Evolutionary conservation across 2,888 invertebrate species (phyloP), one percentile per base, ranked within the genome.

Genomic region (Cantharis lateralis): DNA sequence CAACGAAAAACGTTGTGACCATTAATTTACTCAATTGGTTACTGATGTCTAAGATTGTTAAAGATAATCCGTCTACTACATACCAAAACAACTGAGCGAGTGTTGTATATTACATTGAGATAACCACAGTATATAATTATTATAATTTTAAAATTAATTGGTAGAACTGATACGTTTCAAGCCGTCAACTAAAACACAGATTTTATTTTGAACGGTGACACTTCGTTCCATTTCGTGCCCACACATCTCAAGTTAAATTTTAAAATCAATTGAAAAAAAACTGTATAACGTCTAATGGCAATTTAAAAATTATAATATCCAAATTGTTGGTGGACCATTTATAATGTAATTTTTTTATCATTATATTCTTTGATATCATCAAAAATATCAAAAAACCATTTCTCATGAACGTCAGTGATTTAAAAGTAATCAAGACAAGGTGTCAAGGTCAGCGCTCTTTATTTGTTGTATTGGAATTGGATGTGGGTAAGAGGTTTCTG

Each of bases 381-480:
- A 48, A n/a, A 48, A 48, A 48, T 48, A 48, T 48, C 48, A 48
- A 48, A 48, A 48, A 48, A 48, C 48, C 48, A 48, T 48, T 48
- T 48, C 48, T 48, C 48, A 48, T 48, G 48, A 48, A 48, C 7
- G 48, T 48, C 48, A 48, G 48, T 48, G 48, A 48, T 48, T 48
- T 48, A 48, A 48, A 63, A n/a, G 24, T 9, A 66, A 69, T 74
- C 69, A 13, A 70, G 48, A 62, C 48, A 77, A 77, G 61, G 68
- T 75, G 68, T 72, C 74, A 69, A 69, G 66, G 75, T 66, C 72
- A 26, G 72, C 68, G 68, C 74, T 74, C 77, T 64, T 76, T 74
- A 76, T 78, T 78, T 75, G 78, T 78, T 79, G 75, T 77, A 75
- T 72, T 70, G 71, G 20, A 71, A 79, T 71, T 74, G 72, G 26